Base-by-base conservation (phyloP, 2,797 vertebrate species). In the Chelonia mydas region DNA sequence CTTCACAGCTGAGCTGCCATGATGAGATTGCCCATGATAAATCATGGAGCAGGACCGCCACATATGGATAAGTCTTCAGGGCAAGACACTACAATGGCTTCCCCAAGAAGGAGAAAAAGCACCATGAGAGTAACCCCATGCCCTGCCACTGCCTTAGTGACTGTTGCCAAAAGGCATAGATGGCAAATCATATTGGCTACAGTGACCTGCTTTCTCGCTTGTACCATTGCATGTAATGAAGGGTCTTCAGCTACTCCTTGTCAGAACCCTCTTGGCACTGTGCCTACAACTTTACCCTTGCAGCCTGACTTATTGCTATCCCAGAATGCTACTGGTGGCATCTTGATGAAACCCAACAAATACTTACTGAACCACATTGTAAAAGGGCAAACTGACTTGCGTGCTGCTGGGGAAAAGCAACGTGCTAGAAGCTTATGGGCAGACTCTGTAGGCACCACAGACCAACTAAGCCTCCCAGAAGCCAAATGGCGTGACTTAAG, bases 21-120 rank as follows among this genome's bases (percentile, higher is more conserved):
- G 1, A 37, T 84, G 94, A 82, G 17, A 2, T 79, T 65, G 80
- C 49, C 45, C 11, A 3, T 0, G 78, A 37, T 0, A 50, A 93
- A 81, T 4, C 23, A 0, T 45, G 84, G 93, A 45, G 7, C 3
- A 6, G 84, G 81, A 74, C 49, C 86, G 0, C 84, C 53, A 0
- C 19, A 1, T 2, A 0, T 0, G 0, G 74, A 1, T 0, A 0
- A 8, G 4, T 19, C 1, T 0, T 1, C 47, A n/a, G n/a, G 17
- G 11, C 25, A 1, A 4, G 61, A 2, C 55, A 3, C 5, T 0
- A 6, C 16, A 25, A 1, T 0, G 3, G 4, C 21, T 55, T 17
- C 10, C 53, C 21, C 5, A 0, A 3, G 6, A 78, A 28, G 17
- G n/a, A 31, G 74, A 5, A 53, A 2, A 11, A 37, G 5, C 33